phyloP scores from a whole-genome alignment of 2,113 vertebrate genomes.

The Macrotis lagotis region DNA sequence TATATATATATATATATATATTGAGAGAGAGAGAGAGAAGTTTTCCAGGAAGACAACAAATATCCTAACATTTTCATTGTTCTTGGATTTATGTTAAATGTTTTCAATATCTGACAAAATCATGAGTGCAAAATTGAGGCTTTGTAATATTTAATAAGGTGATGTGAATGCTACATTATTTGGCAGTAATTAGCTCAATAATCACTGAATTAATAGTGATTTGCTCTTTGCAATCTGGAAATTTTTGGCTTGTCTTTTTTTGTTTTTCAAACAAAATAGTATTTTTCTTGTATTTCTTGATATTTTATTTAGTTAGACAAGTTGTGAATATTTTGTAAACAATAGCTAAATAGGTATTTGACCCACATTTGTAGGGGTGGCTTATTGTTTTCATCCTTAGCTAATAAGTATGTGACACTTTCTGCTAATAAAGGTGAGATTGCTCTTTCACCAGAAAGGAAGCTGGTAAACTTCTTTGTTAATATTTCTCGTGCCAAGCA shows the following conservation, averaged over 20 bases:
- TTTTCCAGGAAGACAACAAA: neutral
- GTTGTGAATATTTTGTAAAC: neutral
- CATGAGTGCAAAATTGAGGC: neutral
- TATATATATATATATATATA: too few relatives aligned
- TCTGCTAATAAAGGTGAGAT: neutral
- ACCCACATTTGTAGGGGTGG: neutral
- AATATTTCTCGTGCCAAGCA: neutral
- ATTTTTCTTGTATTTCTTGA: neutral
- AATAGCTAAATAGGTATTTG: neutral
- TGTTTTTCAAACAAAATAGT: neutral
- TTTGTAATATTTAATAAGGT: neutral
- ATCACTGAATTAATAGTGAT: neutral
- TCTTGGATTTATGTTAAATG: neutral
- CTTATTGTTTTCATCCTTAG: neutral
- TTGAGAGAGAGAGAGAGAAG: too few relatives aligned
- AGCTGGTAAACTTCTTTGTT: neutral
- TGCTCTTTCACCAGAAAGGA: neutral
- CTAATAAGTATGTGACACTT: neutral
- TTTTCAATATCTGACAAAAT: neutral
- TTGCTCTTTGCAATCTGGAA: neutral
- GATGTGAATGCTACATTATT: neutral
- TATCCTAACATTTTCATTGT: neutral
- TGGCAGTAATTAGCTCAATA: neutral
- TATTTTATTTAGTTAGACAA: neutral
- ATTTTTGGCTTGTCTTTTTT: neutral